A percentile compares a stretch with the other conserved stretches of the same genome.
Evolutionary conservation across 2,113 vertebrate species (phyloP).

Genomic region (Catharus bicknelli): DNA sequence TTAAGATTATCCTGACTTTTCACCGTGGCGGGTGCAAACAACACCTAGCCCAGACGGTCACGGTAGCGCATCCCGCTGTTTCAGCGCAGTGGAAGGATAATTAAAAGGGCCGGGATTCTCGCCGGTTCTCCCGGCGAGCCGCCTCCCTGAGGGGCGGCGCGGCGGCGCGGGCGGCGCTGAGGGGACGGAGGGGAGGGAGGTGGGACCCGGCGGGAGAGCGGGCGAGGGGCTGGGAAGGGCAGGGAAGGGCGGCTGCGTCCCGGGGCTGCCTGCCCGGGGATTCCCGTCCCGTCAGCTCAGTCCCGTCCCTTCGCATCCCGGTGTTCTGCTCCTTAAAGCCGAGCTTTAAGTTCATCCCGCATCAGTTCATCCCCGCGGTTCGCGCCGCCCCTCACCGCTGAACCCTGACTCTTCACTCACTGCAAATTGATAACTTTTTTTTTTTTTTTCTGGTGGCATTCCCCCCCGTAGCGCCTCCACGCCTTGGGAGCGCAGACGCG

Average conservation of each 20-base stretch:
- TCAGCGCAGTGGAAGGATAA: rapidly evolving
- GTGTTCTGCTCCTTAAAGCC: rapidly evolving
- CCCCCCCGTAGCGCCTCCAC: too few relatives aligned
- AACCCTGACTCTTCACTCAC: rapidly evolving
- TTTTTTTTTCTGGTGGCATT: too few relatives aligned
- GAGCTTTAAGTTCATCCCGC: rapidly evolving
- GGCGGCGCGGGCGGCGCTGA: too few relatives aligned
- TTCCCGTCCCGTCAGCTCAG: neutral
- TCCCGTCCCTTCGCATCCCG: neutral
- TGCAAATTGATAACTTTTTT: too few relatives aligned
- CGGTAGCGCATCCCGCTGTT: rapidly evolving
- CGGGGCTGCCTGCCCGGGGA: neutral
- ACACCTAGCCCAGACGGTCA: rapidly evolving
- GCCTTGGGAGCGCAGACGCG: rapidly evolving
- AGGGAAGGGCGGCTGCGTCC: too few relatives aligned
- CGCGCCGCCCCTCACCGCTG: rapidly evolving
- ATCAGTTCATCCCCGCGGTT: rapidly evolving
- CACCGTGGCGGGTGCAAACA: rapidly evolving
- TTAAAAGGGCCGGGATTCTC: rapidly evolving
- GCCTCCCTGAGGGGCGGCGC: neutral
- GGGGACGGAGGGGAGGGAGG: too few relatives aligned
- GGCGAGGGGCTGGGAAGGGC: too few relatives aligned
- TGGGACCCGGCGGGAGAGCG: too few relatives aligned
- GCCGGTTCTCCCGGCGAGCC: rapidly evolving
- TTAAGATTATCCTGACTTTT: too few relatives aligned